Base-by-base conservation (phyloP, 2,888 invertebrate species). In the Hylaea fasciaria region DNA sequence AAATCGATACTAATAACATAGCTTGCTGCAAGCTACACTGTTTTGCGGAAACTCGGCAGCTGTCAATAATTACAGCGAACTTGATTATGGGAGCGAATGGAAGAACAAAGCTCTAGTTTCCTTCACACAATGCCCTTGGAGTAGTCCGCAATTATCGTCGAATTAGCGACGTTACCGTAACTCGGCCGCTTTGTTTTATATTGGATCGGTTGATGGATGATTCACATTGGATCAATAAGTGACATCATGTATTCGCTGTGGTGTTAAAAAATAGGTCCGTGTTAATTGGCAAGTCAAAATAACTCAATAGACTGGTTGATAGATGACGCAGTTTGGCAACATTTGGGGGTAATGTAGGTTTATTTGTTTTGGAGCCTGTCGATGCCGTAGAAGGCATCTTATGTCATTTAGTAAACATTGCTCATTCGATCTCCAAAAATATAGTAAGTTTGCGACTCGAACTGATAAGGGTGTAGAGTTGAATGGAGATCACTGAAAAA, bases 71-170 rank as follows among this genome's bases (percentile, higher is more conserved):
- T 57, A 56, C 50, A 17, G 2, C 7, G 43, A 32, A 37, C 41
- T 32, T 32, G 32, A 57, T 22, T 22, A 22, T 57, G 52, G 52
- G 58, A 58, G 53, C 52, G 9, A 5, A 12, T 7, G 29, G 22
- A 17, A 43, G 50, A 40, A 49, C 22, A 13, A 40, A 49, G 49
- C 22, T 49, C 39, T 40, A 8, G 32, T 10, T 62, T 54, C 37
- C 12, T 3, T n/a, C 50, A 71, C 32, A 71, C 62, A 71, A 67
- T 71, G 71, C 61, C 77, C 79, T 76, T 77, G 13, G 8, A 56
- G 55, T 59, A 53, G 54, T 61, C n/a, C 22, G 37, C 43, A 68
- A 70, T 72, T 69, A 69, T 69, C 68, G 64, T 59, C 28, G 57
- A 57, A 62, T 69, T 67, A 65, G 60, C 56, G 56, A 62, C 46